Evolutionary conservation across 2,888 invertebrate species (phyloP), one percentile per base, ranked within the genome.

Genomic region (Griposia aprilina): DNA sequence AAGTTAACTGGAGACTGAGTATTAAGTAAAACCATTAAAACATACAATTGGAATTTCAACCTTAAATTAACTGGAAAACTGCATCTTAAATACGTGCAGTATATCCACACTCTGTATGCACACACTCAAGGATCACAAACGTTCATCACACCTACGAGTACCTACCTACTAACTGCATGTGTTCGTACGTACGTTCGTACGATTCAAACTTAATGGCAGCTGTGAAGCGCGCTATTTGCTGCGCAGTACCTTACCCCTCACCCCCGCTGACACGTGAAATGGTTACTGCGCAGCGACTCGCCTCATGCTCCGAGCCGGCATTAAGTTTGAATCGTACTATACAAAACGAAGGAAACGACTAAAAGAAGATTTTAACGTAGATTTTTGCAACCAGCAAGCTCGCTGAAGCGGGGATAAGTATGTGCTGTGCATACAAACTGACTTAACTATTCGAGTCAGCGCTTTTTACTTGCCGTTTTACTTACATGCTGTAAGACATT

Each of bases 361-460:
- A 67, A 84, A 82, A 82, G 84, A 79, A 84, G 84, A 82, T 84
- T 81, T 85, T 72, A 85, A 81, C 83, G 74, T 73, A 76, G 83
- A 81, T 85, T 85, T 83, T 85, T 81, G 52, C 83, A 67, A 74
- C 67, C 71, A 76, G 78, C 70, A 78, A 76, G 77, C 81, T 76
- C 69, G 63, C 72, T 76, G 59, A 72, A 72, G 66, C 74, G 45
- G 20, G 30, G 66, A 69, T 81, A 85, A 81, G 83, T 83, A 81
- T 85, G 85, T 78, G 85, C 85, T 72, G 74, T 81, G 85, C 85
- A 85, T 85, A 81, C 83, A 78, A 82, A 80, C 81, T 65, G 72
- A 65, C 74, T 62, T 57, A 80, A 81, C 81, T 75, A 62, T 67
- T 70, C 15, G 20, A 71, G 63, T 84, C 79, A 72, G 73, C 76